Base-by-base conservation (phyloP, 2,888 invertebrate genomes). In the Teleiodes luculella region DNA sequence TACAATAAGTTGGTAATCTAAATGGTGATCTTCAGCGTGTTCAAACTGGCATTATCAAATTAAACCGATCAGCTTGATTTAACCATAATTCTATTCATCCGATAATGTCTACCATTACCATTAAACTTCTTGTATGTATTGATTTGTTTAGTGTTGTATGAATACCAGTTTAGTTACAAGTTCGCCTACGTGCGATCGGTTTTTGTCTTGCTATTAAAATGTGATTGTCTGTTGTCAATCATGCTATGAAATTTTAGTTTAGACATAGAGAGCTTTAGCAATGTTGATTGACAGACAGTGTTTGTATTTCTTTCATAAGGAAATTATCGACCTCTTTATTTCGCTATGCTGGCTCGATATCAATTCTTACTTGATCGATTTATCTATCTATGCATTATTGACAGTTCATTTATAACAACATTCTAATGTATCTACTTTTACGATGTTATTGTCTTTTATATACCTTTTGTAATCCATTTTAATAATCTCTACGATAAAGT, bases 161-260 rank as follows among this genome's bases (percentile, higher is more conserved):
- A 33, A 28, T 30, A 47, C 31, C 30, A 13, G 30, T 37, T 33
- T 46, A 7, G 45, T 43, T 64, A 67, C 68, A 60, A 57, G 68
- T 69, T 74, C 74, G 74, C 76, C 77, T 73, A 78, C 79, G 64
- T 68, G 57, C 59, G 51, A 57, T 60, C 55, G 60, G 58, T 71
- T 72, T 68, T 71, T 72, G 70, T 72, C 64, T 72, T 61, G 59
- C 68, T 65, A 73, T 78, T 76, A 68, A 69, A 75, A 71, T 64
- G 62, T 64, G 66, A 74, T 76, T 76, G 75, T 81, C 65, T 62
- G 60, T 62, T 76, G 77, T 80, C 77, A 76, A 65, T 72, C 70
- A 70, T 59, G 61, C 64, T 66, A 60, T 59, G 57, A 33, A 58
- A 64, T 49, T 66, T 64, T 67, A 60, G 68, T 66, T 64, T 67